phyloP scores from a whole-genome alignment of 2,888 invertebrate genomes.

The Diarsia dahlii region DNA sequence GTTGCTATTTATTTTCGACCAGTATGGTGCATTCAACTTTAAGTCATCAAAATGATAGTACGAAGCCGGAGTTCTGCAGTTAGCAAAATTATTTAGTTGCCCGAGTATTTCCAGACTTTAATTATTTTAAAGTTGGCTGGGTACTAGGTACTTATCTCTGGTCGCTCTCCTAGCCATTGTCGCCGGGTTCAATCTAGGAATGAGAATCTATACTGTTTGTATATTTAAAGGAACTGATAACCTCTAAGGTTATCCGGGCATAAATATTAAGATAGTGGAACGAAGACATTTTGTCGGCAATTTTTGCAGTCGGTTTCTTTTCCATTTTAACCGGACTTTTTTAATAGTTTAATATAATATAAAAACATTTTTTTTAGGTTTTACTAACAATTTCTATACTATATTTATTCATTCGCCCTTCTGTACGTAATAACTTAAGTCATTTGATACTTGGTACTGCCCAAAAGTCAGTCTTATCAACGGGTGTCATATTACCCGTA shows the following conservation, averaged over 20 bases:
- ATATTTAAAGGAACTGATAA: slow-evolving; percentile 18
- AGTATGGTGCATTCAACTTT: background rate
- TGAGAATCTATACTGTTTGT: slow-evolving; percentile 8
- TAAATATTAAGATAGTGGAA: slow-evolving; percentile 9
- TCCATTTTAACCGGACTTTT: no score
- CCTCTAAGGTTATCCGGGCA: slow-evolving; percentile 20
- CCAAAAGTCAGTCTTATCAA: no score
- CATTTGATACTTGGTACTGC: background rate
- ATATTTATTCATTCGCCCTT: no score
- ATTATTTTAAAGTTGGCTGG: slow-evolving; percentile 35
- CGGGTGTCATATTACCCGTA: no score
- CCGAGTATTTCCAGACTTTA: slow-evolving; percentile 11
- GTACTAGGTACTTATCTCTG: slow-evolving; percentile 26
- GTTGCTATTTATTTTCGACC: background rate
- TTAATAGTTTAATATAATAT: no score
- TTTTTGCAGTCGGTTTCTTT: background rate
- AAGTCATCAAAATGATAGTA: slow-evolving; percentile 7
- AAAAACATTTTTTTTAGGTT: background rate
- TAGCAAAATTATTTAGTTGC: slow-evolving; percentile 12
- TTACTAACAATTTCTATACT: background rate
- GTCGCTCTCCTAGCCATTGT: slow-evolving; percentile 11
- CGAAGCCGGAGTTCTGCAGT: background rate
- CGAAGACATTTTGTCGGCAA: background rate
- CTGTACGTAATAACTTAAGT: background rate
- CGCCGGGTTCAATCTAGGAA: slow-evolving; percentile 23